Base-by-base conservation (phyloP, 2,888 invertebrate species). In the Pterobdella sp. region DNA sequence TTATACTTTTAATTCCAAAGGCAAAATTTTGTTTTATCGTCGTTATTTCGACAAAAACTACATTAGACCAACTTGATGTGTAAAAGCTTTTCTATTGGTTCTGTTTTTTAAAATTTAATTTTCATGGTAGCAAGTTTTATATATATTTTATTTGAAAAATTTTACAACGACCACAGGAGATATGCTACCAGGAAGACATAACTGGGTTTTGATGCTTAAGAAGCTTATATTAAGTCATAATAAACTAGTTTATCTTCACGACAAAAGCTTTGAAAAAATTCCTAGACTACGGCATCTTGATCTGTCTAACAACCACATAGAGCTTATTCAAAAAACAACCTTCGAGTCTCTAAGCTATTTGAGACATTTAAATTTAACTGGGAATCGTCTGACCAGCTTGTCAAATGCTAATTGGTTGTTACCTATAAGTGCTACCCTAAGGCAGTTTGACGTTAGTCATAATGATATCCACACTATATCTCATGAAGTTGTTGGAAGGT, bases 401-500 rank as follows among this genome's bases (percentile, higher is more conserved):
- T 36, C 73, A 22, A 68, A 74, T 68, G 68, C 76, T n/a, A 26
- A 52, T 22, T 77, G 77, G 77, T 75, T 76, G n/a, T 34, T 65
- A 14, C 72, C 69, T 10, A 49, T 77, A 4, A 31, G 35, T 1
- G 52, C 68, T 29, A 64, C n/a, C 29, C 68, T 77, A 22, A 65
- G 63, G 31, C 31, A n/a, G 18, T 35, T 71, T 10, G 63, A 71
- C 34, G 74, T 77, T n/a, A 35, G 68, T 60, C 60, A 73, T 42
- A 77, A 77, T 67, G 75, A 76, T 64, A 74, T 77, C 26, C 75
- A 77, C 75, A 72, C 65, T 1, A 42, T 77, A 1, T 60, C 74
- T 1, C 64, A 73, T 32, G 69, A 69, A 22, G 74, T 68, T 42
- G 74, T 77, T 34, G 56, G 49, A 32, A 68, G 49, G 31, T 67